Evolutionary conservation across 2,888 invertebrate genomes (phyloP).

Genomic region (Notodonta dromedarius): DNA sequence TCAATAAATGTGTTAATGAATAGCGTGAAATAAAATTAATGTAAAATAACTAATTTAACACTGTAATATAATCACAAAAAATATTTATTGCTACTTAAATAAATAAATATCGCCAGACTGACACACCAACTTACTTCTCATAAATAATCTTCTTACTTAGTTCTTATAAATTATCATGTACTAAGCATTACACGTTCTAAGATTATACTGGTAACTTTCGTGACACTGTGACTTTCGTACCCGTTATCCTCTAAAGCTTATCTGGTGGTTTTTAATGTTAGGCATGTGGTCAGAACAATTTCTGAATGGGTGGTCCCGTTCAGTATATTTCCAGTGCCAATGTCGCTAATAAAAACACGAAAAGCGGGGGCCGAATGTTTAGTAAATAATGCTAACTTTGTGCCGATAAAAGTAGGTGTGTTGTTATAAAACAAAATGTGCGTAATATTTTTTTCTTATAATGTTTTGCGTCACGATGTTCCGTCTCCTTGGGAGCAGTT

Average conservation of each 20-base stretch:
- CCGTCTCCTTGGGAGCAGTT: background rate
- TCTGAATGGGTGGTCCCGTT: constrained; percentile 55
- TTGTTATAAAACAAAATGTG: constrained; percentile 26
- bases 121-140: too few species aligned
- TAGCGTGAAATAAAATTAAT: too few species aligned
- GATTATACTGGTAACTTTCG: too few species aligned
- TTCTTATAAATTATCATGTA: too few species aligned
- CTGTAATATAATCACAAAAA: too few species aligned
- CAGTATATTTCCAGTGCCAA: constrained; percentile 41
- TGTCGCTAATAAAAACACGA: constrained; percentile 48
- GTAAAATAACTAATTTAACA: too few species aligned
- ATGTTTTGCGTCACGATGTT: background rate
- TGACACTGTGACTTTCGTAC: too few species aligned
- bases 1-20: too few species aligned
- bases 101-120: too few species aligned
- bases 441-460: background rate
- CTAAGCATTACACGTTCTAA: too few species aligned
- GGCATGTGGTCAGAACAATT: constrained; percentile 52
- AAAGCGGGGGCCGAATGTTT: constrained; percentile 43
- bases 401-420: constrained; percentile 25
- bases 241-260: constrained; percentile 40
- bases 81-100: too few species aligned
- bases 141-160: too few species aligned
- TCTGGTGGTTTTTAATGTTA: constrained; percentile 59
- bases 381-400: constrained; percentile 62